phyloP scores from a whole-genome alignment of 2,113 vertebrate species.

The human (Homo sapiens) region GRCh38 chr2:24993501-24994000 shows the following conservation, averaged over 20 bases:
- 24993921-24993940: neutral
- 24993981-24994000: neutral
- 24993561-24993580: neutral
- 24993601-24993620: neutral
- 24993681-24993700: neutral
- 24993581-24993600: neutral
- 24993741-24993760: neutral
- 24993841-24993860: neutral
- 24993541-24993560: neutral
- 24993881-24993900: neutral
- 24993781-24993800: neutral
- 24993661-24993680: neutral
- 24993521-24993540: accelerated
- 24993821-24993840: neutral
- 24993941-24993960: neutral
- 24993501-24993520: neutral
- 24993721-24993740: neutral
- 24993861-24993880: neutral
- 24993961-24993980: neutral
- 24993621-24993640: neutral
- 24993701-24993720: neutral
- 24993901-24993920: neutral
- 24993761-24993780: neutral
- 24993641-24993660: neutral
- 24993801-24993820: neutral